phyloP scores from a whole-genome alignment of 2,888 invertebrate genomes.

The Coleophora deauratella region DNA sequence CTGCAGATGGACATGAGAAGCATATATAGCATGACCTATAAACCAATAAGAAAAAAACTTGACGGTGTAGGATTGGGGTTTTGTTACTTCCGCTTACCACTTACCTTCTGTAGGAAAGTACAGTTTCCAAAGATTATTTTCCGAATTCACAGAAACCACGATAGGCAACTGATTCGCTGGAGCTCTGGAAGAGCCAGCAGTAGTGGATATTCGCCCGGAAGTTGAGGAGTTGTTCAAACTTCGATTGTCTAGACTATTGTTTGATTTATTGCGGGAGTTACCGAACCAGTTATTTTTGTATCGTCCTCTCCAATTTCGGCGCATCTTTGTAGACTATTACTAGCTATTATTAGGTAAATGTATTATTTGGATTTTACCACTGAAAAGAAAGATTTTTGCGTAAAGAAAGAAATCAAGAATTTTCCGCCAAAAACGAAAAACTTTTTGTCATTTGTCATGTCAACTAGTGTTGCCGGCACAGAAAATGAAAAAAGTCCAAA shows the following conservation, averaged over 20 bases:
- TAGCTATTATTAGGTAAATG: too few relatives aligned
- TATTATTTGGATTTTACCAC: too few relatives aligned
- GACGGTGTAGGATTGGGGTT: too few relatives aligned
- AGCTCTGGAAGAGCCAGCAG: constrained; percentile 45
- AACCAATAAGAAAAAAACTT: too few relatives aligned
- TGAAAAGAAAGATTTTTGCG: too few relatives aligned
- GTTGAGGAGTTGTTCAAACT: constrained; percentile 42
- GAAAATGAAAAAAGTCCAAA: too few relatives aligned
- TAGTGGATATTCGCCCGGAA: constrained; percentile 28
- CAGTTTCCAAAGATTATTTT: constrained; percentile 82
- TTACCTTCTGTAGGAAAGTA: constrained; percentile 84
- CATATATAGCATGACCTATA: too few relatives aligned
- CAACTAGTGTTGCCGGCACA: too few relatives aligned
- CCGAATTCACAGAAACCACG: constrained; percentile 35
- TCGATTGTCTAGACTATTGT: constrained; percentile 26
- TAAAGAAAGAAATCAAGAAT: too few relatives aligned
- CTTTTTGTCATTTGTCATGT: too few relatives aligned
- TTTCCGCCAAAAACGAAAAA: too few relatives aligned
- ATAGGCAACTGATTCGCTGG: constrained; percentile 56
- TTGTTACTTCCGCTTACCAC: too few relatives aligned
- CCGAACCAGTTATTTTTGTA: constrained; percentile 47
- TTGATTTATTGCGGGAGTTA: constrained; percentile 26
- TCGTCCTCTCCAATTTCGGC: constrained; percentile 59
- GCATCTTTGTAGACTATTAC: constrained; percentile 33
- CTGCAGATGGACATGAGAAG: constrained; percentile 26